Evolutionary conservation across 2,797 vertebrate genomes (phyloP).

Genomic region (Sparus aurata): DNA sequence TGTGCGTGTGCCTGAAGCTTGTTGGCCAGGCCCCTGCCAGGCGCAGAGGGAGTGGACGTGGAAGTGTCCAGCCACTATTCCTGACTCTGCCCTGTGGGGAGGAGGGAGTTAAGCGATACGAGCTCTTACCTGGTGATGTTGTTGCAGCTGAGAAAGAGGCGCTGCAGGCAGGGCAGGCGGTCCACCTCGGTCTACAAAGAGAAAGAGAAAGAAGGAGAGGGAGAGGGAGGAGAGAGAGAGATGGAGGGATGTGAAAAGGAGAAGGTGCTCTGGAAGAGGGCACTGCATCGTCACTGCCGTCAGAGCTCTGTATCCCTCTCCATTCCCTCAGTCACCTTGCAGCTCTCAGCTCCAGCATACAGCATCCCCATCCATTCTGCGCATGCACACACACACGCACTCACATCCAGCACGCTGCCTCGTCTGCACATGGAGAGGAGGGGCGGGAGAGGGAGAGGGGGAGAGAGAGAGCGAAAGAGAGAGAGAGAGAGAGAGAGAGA

Average conservation of each 20-base stretch:
- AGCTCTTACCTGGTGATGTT: slow-evolving; percentile 95
- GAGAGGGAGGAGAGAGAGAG: slow-evolving; percentile 67
- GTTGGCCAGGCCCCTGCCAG: slow-evolving; percentile 48
- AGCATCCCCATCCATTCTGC: slow-evolving; percentile 85
- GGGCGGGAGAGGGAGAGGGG: slow-evolving; percentile 78
- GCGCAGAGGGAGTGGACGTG: slow-evolving; percentile 53
- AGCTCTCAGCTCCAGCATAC: slow-evolving; percentile 83
- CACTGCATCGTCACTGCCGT: slow-evolving; percentile 74
- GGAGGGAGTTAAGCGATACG: slow-evolving; percentile 73
- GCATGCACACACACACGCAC: slow-evolving; percentile 73
- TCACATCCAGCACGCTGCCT: slow-evolving; percentile 72
- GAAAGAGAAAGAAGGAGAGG: slow-evolving; percentile 60
- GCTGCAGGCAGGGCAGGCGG: slow-evolving; percentile 93
- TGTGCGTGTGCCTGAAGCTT: slow-evolving; percentile 34
- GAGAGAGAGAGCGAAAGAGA: slow-evolving; percentile 61
- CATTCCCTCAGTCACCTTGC: slow-evolving; percentile 87
- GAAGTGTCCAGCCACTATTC: slow-evolving; percentile 58
- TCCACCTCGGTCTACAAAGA: slow-evolving; percentile 94
- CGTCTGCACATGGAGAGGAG: slow-evolving; percentile 86
- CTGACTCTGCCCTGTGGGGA: slow-evolving; percentile 62
- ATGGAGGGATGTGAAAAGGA: slow-evolving; percentile 66
- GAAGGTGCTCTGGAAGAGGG: slow-evolving; percentile 63
- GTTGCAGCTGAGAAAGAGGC: slow-evolving; percentile 98
- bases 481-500: slow-evolving; percentile 46
- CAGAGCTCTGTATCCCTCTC: slow-evolving; percentile 76